These are phyloP conservation scores for Deroplatys truncata DNA, from an alignment of 2,888 invertebrate genomes.

Conservation along the genomic window DNA sequence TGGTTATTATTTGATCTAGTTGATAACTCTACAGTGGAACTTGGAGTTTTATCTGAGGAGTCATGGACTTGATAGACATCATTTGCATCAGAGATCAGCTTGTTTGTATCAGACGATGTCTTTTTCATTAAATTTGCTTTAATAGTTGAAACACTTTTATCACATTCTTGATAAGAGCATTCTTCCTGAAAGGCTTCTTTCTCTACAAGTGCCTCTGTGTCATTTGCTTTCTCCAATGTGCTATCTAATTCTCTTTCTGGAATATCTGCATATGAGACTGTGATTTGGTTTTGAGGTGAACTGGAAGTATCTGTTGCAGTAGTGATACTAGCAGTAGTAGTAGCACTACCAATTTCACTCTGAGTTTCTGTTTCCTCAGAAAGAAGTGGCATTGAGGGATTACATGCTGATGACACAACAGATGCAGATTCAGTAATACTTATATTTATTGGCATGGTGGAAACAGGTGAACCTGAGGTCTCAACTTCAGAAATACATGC, in stretches of 20 bases:
- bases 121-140: not conserved
- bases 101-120: not conserved
- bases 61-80: not conserved
- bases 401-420: not conserved
- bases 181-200: not conserved
- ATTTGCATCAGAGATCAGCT: not conserved
- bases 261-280: not conserved
- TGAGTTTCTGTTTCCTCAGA: slow-evolving; percentile 23
- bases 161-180: not conserved
- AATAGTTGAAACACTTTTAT: not conserved
- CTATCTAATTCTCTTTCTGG: not conserved
- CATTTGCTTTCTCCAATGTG: not conserved
- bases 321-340: not conserved
- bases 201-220: not conserved
- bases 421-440: not conserved
- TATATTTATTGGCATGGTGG: not conserved
- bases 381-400: slow-evolving; percentile 28
- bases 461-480: not conserved
- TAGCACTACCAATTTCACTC: not conserved
- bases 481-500: not conserved
- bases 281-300: not conserved
- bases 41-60: not conserved
- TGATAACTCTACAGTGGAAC: not conserved
- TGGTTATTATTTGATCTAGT: not conserved
- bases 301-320: not conserved